phyloP scores from a whole-genome alignment of 2,888 invertebrate species.

The Zelleria hepariella region DNA sequence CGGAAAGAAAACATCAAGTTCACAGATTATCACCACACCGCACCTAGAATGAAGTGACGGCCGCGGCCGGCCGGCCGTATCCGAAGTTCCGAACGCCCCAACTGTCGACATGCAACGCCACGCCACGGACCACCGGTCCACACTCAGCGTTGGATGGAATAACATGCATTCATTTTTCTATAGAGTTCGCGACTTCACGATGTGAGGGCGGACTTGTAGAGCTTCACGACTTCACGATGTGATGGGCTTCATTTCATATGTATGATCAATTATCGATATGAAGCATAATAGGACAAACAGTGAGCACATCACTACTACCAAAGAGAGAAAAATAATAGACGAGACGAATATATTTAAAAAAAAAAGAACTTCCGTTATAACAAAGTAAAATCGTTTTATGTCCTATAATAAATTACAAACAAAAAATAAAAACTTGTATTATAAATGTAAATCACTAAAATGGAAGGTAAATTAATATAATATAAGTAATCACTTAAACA shows the following conservation, averaged over 20 bases:
- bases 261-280: not conserved
- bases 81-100: no score
- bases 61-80: no score
- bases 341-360: not conserved
- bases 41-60: no score
- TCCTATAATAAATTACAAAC: not conserved
- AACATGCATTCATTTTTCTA: no score
- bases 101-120: no score
- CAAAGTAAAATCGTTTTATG: not conserved
- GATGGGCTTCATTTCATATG: no score
- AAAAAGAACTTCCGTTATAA: not conserved
- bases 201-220: no score
- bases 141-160: no score
- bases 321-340: not conserved
- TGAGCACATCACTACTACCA: not conserved
- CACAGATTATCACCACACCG: no score
- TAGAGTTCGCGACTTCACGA: no score
- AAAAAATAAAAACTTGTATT: not conserved
- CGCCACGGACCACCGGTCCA: no score
- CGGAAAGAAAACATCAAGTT: not conserved
- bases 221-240: no score
- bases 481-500: not conserved
- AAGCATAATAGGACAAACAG: not conserved
- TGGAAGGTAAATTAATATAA: conserved; percentile 2
- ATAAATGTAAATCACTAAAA: not conserved